phyloP scores from a whole-genome alignment of 2,797 vertebrate species.

The Trichosurus vulpecula region DNA sequence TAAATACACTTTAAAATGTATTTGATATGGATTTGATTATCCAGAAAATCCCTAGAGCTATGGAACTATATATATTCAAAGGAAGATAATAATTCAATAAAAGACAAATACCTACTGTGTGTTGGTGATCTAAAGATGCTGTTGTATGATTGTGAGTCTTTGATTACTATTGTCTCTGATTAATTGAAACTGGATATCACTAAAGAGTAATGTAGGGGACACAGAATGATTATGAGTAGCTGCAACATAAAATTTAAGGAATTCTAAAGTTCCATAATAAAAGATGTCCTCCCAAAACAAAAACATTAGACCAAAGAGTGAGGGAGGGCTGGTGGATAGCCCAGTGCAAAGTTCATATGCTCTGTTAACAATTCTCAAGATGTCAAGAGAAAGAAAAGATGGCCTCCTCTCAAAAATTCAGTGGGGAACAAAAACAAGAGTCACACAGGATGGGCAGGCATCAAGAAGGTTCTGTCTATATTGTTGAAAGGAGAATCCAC shows the following conservation, averaged over 20 bases:
- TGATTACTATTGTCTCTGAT: neutral
- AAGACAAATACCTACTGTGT: neutral
- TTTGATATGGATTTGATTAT: neutral
- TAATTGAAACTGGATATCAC: neutral
- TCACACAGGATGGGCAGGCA: neutral
- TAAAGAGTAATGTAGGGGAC: neutral
- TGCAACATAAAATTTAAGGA: neutral
- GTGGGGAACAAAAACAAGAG: neutral
- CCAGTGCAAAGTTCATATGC: neutral
- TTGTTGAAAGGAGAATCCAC: neutral
- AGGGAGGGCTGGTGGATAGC: neutral
- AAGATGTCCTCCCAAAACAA: neutral
- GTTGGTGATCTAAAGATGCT: neutral
- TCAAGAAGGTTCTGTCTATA: neutral
- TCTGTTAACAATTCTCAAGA: neutral
- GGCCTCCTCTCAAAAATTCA: neutral
- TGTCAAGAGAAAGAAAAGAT: neutral
- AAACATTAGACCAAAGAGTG: neutral
- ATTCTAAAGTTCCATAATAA: neutral
- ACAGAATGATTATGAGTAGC: neutral
- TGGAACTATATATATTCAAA: neutral
- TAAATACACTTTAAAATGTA: conserved; percentile 5
- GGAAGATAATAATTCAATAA: neutral
- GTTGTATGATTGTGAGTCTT: neutral
- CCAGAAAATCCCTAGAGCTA: neutral